Evolutionary conservation across 2,888 invertebrate genomes (phyloP), one percentile per base, ranked within the genome.

Genomic region (Drosophila bunnanda): DNA sequence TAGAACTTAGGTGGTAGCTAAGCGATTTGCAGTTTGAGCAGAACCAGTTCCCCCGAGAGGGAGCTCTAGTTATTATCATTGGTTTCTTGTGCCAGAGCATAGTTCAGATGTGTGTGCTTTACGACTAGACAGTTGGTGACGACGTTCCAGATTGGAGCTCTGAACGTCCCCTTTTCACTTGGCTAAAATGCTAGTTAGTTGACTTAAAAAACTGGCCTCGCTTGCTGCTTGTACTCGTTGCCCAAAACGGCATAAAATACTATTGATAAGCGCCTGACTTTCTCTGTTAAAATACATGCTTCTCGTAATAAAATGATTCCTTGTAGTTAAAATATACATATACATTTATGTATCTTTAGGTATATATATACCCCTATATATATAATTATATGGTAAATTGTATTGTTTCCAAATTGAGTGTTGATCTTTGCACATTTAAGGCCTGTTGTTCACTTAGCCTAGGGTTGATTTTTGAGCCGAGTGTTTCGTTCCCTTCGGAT

Each of bases 341-440:
- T 52, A 66, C 44, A 59, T 22, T 39, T 43, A 59, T 50, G 52
- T 34, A 70, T 55, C 59, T 38, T 34, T 39, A 46, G 46, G 39
- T 38, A 30, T 55, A 66, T 68, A n/a, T 25, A 28, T 50, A 74
- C n/a, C n/a, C n/a, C n/a, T 68, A 17, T 48, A 46, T 58, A 32
- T 64, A 46, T 66, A 50, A 65, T 62, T 52, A 34, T 70, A 58
- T 54, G 48, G 66, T 73, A 73, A 70, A 65, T 59, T 69, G 74
- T 82, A 64, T 75, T 77, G 60, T 72, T 83, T 72, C 25, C 73
- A 82, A 80, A 76, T 81, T 81, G 71, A 79, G 82, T 71, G 76
- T 79, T 80, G 69, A 73, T 84, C 73, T 88, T 88, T 89, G 88
- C 88, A 89, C 89, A 88, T 88, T 89, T 86, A 88, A 88, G 88